Base-by-base conservation (phyloP, 64 coral and sea anemone species). In the Catalaphyllia jardinei region DNA sequence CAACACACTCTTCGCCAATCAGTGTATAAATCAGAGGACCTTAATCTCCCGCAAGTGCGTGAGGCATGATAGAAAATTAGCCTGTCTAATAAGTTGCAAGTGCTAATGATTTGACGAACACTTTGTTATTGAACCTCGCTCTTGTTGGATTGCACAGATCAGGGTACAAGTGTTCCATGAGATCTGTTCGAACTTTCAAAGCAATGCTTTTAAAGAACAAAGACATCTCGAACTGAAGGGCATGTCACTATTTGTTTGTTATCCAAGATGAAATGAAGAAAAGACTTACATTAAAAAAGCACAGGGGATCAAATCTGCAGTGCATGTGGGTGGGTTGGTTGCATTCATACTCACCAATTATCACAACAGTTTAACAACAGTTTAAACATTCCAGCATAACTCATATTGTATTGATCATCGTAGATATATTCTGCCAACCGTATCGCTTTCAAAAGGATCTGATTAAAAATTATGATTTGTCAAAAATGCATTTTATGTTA, bases 21-120 rank as follows among this genome's bases (percentile, higher is more conserved):
- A 55, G 13, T 55, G 7, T 55, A 55, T 11, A 55, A 55, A 55
- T 55, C 52, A 55, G 10, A 49, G 4, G 17, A 24, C 74, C 20
- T 42, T 38, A 5, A 12, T 7, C 15, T 38, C 10, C n/a, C n/a
- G n/a, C 17, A 35, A 75, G 11, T 39, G 16, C 35, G 73, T 2
- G 50, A 6, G 29, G 4, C 29, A 16, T 17, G 57, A 10, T 80
- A 24, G 3, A 29, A 33, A 80, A 33, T 80, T 61, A 62, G 78
- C 28, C n/a, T 0, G 57, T 80, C 52, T 31, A 31, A 61, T 80
- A 62, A 80, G 28, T 29, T 31, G 16, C 10, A 60, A 80, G 78
- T 80, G 78, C 78, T 80, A 80, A 80, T 80, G 78, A 80, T 20
- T 55, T 57, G 78, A 80, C 29, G 78, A 62, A 8, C 52, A 29